Conservation (phyloP, 2,797 vertebrate genomes). For the Melanotaenia parkinsoni region DNA sequence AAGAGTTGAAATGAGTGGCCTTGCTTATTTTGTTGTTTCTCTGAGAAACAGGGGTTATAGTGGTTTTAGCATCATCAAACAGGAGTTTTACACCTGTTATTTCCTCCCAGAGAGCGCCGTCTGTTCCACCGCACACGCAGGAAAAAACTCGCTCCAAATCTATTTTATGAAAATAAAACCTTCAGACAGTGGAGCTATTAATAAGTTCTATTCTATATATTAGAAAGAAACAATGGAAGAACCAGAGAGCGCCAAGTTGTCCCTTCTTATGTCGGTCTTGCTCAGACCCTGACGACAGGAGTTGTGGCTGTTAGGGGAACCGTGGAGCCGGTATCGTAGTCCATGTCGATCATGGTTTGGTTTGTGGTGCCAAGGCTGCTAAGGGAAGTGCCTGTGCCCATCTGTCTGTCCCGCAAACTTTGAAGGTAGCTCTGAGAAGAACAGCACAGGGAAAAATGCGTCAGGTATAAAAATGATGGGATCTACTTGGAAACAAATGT, state of each 20-base stretch:
- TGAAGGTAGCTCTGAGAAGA: conserved; percentile 87
- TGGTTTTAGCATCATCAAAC: conserved; percentile 63
- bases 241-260: conserved; percentile 24
- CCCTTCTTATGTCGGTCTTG: conserved; percentile 28
- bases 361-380: conserved; percentile 82
- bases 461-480: neutral
- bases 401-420: conserved; percentile 88
- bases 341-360: conserved; percentile 84
- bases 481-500: neutral
- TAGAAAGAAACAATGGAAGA: conserved; percentile 36
- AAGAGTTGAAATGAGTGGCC: conserved; percentile 50
- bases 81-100: conserved; percentile 19
- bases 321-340: conserved; percentile 87
- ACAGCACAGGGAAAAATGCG: conserved; percentile 18
- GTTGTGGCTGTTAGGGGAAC: conserved; percentile 83
- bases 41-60: conserved; percentile 59
- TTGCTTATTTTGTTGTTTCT: conserved; percentile 41
- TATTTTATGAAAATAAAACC: conserved; percentile 13
- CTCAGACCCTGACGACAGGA: conserved; percentile 81
- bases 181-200: conserved; percentile 16
- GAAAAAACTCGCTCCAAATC: conserved; percentile 9
- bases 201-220: conserved; percentile 32
- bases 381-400: conserved; percentile 83
- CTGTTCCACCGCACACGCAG: conserved; percentile 30
- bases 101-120: conserved; percentile 33